Evolutionary conservation across 2,888 invertebrate species (phyloP), one percentile per base, ranked within the genome.

Genomic region (Eulithis prunata): DNA sequence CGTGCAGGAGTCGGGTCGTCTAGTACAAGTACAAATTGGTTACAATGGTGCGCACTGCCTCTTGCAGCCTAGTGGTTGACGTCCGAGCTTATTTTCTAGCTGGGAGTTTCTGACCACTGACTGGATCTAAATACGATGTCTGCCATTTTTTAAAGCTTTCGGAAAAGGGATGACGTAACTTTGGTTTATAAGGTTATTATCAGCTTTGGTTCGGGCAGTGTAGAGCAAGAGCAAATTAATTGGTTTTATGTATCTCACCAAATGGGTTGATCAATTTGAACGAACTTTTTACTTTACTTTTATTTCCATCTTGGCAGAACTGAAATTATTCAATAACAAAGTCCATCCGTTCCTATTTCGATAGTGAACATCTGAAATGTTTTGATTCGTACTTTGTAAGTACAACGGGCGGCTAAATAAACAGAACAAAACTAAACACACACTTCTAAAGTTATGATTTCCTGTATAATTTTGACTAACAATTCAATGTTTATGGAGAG

Each of bases 11-110:
- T 38, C 38, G 3, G 5, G 38, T 38, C 38, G 38, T n/a, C n/a
- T n/a, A n/a, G 38, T 38, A 38, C 6, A 32, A 56, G 57, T 62
- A 63, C 57, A 45, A 57, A 63, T 45, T 63, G 52, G 52, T 57
- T 57, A 57, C 52, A 63, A 57, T 58, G 53, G 58, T n/a, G 49
- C 12, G 41, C 45, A 46, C 51, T 60, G 52, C 53, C 60, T 36
- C 53, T 45, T 41, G 38, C 53, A 38, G 53, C 11, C 57, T 38
- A 13, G 63, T n/a, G n/a, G n/a, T n/a, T n/a, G n/a, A n/a, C n/a
- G n/a, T 53, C 63, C 54, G 32, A 54, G 2, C 63, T 53, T 47
- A 53, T 57, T 62, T 54, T 12, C 21, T 7, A 28, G 1, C 49
- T 55, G 13, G 32, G 28, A 49, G 36, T 43, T 45, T 45, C 21